Evolutionary conservation across 2,797 vertebrate species (phyloP), one percentile per base, ranked within the genome.

Genomic region (Rhabdomys pumilio): DNA sequence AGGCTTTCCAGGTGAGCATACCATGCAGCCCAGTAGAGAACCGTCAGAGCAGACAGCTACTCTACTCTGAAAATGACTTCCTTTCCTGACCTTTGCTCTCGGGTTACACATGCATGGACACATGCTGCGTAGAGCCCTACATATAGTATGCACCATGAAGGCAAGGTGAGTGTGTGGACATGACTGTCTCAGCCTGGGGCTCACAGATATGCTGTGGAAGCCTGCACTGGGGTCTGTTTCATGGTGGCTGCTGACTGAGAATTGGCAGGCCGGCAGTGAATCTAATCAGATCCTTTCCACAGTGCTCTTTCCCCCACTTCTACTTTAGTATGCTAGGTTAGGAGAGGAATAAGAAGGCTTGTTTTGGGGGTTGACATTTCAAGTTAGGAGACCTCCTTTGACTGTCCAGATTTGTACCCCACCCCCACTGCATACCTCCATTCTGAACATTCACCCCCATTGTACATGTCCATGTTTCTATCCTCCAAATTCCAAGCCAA

Each of bases 11-110:
- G 15, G 77, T 20, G 59, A 59, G 26, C 80, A 6, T 31, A 2
- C 17, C 34, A 14, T 11, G 9, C 10, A n/a, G 55, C 63, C 2
- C 38, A n/a, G 19, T 7, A 34, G 82, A 44, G 34, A 67, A 6
- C 19, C 8, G 0, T n/a, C 22, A 55, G 69, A 19, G 13, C 2
- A 9, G 65, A 72, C 0, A 10, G 15, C 9, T 2, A 0, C 26
- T 31, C 24, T 3, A 3, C 12, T n/a, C 24, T 29, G 26, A 22
- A 72, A 38, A 17, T 0, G 24, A 2, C 29, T 4, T 5, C 1
- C 50, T 41, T 47, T 65, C 17, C 4, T 3, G 1, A 3, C 31
- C 55, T 8, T 24, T 38, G 55, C 50, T 17, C 22, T 61, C 13
- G 2, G 3, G 44, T 50, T 41, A 31, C 10, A 57, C 8, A 19